Percentiles rank a stretch among this genome's conserved stretches.
Conservation (phyloP, 2,888 invertebrate genomes). For the Mesorhabditis spiculigera region DNA sequence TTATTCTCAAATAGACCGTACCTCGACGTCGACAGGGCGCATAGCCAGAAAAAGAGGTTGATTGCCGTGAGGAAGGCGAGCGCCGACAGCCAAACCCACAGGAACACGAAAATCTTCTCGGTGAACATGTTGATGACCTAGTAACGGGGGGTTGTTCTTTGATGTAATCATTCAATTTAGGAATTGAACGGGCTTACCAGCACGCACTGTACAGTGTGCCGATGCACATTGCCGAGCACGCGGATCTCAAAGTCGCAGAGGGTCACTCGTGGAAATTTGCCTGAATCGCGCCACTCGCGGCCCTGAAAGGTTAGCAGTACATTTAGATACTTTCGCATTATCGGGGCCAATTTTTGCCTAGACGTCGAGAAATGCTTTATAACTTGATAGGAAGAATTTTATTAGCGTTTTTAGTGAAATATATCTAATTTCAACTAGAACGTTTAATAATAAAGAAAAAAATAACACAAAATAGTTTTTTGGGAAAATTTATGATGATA, state of each 20-base stretch:
- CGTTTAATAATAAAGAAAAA: too few relatives aligned
- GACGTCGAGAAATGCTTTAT: too few relatives aligned
- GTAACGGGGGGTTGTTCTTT: conserved; percentile 23
- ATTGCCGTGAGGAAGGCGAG: conserved; percentile 49
- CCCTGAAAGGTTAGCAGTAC: conserved; percentile 29
- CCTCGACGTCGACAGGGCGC: conserved; percentile 27
- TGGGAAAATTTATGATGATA: too few relatives aligned
- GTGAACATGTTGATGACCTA: conserved; percentile 56
- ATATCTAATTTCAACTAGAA: too few relatives aligned
- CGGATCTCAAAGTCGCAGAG: conserved; percentile 59
- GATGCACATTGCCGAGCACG: conserved; percentile 59
- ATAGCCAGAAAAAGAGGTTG: conserved; percentile 57
- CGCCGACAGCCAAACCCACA: conserved; percentile 58
- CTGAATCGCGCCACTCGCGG: conserved; percentile 57
- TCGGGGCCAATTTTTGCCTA: too few relatives aligned
- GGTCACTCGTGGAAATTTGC: conserved; percentile 60
- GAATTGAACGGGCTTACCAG: conserved; percentile 30
- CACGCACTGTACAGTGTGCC: conserved; percentile 56
- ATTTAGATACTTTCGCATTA: too few relatives aligned
- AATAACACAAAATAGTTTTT: too few relatives aligned
- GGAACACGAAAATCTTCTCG: conserved; percentile 58
- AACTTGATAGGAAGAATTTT: too few relatives aligned
- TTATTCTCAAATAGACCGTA: not conserved
- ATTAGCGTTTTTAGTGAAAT: too few relatives aligned
- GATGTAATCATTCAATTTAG: conserved; percentile 8